Base-by-base conservation (phyloP, 2,888 invertebrate species). In the Dexiosoma caninum region DNA sequence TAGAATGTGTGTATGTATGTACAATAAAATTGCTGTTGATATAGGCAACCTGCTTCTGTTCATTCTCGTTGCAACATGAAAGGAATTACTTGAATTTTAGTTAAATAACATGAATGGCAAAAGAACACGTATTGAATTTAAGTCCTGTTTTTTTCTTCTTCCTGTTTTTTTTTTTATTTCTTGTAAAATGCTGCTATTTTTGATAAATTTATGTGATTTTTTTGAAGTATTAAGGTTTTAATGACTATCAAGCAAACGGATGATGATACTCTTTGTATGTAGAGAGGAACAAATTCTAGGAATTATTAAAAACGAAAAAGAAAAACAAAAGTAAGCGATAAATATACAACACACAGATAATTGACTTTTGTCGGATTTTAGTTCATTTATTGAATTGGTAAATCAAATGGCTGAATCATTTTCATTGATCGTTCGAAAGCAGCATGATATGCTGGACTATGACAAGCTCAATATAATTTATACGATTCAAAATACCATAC, bases 321-420 rank as follows among this genome's bases (percentile, higher is more conserved):
- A 37, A 60, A 60, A 70, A 64, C 60, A 88, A 23, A 62, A 53
- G 1, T 14, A 44, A 89, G 86, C 87, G 84, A 76, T 72, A 71
- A 62, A 76, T 51, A 72, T 49, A 84, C 84, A 86, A 85, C 21
- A 62, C 84, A 82, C 84, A 85, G 84, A 85, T 88, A 88, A 87
- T 87, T 87, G 88, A 88, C 87, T 88, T 87, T 87, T 87, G 86
- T 85, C 51, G 72, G 78, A 79, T 82, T 70, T 70, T 35, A 60
- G 32, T 66, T 49, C 60, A 75, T 64, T 53, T 57, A 70, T 66
- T 40, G n/a, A n/a, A n/a, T n/a, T 23, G 8, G 30, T 35, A 7
- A n/a, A 2, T 10, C 5, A 14, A 30, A 30, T 66, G 57, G 62
- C 83, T 83, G 83, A 84, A 79, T 84, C 86, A n/a, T n/a, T n/a